These are phyloP conservation scores for Labeo rohita DNA, from an alignment of 2,113 vertebrate species.

Conservation along the genomic window DNA sequence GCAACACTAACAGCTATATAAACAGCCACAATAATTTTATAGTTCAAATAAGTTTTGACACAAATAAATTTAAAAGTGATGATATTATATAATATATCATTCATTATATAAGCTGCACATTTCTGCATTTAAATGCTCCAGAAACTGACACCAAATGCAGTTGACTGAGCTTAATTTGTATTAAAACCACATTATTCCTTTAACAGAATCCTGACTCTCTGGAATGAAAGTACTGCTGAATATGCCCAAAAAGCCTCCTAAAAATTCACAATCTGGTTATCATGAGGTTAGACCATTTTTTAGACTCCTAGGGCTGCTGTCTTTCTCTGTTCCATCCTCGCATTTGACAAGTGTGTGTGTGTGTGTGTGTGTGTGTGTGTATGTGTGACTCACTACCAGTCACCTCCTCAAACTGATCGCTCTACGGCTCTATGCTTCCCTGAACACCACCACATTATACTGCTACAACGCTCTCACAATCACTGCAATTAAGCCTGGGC, in stretches of 20 bases:
- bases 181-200: neutral
- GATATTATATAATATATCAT: neutral
- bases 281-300: constrained; percentile 9
- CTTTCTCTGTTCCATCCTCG: constrained; percentile 27
- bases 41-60: neutral
- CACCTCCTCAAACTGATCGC: constrained; percentile 44
- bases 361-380: neutral
- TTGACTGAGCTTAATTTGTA: neutral
- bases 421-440: constrained; percentile 14
- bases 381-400: constrained; percentile 8
- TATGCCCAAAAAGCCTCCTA: neutral
- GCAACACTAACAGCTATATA: neutral
- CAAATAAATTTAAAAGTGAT: neutral
- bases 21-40: neutral
- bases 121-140: neutral
- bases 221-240: neutral
- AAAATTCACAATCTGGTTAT: constrained; percentile 3
- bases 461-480: constrained; percentile 47
- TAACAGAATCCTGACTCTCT: neutral
- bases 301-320: constrained; percentile 33
- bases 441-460: constrained; percentile 44
- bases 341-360: constrained; percentile 17
- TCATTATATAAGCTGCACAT: neutral
- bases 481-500: constrained; percentile 43
- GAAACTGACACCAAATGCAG: neutral